phyloP scores from a whole-genome alignment of 1,140 invertebrate species.

The Pararge aegeria region DNA sequence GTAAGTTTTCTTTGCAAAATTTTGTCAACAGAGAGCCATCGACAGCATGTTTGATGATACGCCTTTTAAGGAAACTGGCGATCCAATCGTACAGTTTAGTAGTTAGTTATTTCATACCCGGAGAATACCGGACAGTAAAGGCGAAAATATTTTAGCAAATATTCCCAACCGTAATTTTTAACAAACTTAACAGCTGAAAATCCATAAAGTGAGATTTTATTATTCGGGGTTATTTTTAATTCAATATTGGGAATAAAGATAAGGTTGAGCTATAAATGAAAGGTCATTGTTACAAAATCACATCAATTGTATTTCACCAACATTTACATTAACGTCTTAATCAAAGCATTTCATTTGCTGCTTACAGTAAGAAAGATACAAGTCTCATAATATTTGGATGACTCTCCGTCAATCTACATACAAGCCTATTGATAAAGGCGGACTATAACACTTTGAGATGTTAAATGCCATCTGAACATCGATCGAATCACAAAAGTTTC shows the following conservation, averaged over 20 bases:
- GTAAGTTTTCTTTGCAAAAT: too few relatives aligned
- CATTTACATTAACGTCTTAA: conserved; percentile 77
- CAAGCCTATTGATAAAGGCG: conserved; percentile 70
- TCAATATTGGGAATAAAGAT: background rate
- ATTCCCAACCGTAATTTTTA: too few relatives aligned
- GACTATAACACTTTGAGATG: conserved; percentile 57
- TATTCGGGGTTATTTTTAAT: too few relatives aligned
- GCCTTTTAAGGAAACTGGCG: too few relatives aligned
- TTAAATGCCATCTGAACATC: conserved; percentile 39
- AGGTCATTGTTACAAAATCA: conserved; percentile 69
- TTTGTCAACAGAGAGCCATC: too few relatives aligned
- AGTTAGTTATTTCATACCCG: too few relatives aligned
- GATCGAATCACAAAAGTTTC: conserved; percentile 2
- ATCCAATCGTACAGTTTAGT: too few relatives aligned
- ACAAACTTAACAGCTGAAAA: too few relatives aligned
- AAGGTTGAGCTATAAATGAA: conserved; percentile 43
- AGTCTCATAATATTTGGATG: conserved; percentile 59
- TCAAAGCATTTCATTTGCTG: conserved; percentile 72
- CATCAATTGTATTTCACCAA: conserved; percentile 80
- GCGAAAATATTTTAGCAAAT: too few relatives aligned
- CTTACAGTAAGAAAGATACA: conserved; percentile 71
- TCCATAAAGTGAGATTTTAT: too few relatives aligned
- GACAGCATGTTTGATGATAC: too few relatives aligned
- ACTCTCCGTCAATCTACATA: conserved; percentile 54
- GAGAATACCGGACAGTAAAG: too few relatives aligned